Conservation (phyloP, 2,888 invertebrate genomes). For the Sphaeridia pumilis region DNA sequence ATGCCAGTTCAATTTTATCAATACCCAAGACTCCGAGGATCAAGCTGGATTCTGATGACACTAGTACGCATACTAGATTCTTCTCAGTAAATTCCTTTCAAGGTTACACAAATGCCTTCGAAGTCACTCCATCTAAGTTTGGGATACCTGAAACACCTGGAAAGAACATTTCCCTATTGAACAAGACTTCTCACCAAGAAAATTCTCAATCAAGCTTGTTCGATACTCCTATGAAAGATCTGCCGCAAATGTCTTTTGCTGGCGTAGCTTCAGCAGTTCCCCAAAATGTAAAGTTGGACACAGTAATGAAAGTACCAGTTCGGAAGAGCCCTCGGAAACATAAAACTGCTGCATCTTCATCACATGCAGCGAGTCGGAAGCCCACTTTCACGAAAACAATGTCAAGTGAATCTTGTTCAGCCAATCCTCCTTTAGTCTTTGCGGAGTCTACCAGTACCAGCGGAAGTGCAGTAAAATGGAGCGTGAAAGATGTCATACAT, state of each 20-base stretch:
- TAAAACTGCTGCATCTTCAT: too few species aligned
- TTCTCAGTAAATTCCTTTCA: not conserved
- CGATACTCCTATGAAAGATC: slow-evolving; percentile 8
- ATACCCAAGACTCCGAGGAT: slow-evolving; percentile 11
- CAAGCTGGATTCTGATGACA: not conserved
- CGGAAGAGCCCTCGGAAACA: slow-evolving; percentile 6
- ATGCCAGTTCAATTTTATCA: slow-evolving; percentile 12
- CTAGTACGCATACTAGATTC: slow-evolving; percentile 1
- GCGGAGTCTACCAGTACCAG: too few species aligned
- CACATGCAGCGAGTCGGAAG: too few species aligned
- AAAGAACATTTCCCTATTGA: not conserved
- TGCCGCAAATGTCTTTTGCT: not conserved
- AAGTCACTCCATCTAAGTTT: slow-evolving; percentile 7
- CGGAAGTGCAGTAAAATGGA: too few species aligned
- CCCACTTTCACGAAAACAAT: too few species aligned
- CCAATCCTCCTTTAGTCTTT: too few species aligned
- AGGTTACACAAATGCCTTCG: not conserved
- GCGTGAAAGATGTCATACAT: too few species aligned
- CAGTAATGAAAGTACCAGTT: not conserved
- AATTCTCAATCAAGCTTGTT: slow-evolving; percentile 9
- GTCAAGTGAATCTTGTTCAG: too few species aligned
- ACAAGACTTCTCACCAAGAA: not conserved
- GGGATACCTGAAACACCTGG: slow-evolving; percentile 13
- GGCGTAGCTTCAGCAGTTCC: not conserved
- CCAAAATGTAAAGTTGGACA: not conserved